phyloP scores from a whole-genome alignment of 2,888 invertebrate genomes.

The Andrena fulva region DNA sequence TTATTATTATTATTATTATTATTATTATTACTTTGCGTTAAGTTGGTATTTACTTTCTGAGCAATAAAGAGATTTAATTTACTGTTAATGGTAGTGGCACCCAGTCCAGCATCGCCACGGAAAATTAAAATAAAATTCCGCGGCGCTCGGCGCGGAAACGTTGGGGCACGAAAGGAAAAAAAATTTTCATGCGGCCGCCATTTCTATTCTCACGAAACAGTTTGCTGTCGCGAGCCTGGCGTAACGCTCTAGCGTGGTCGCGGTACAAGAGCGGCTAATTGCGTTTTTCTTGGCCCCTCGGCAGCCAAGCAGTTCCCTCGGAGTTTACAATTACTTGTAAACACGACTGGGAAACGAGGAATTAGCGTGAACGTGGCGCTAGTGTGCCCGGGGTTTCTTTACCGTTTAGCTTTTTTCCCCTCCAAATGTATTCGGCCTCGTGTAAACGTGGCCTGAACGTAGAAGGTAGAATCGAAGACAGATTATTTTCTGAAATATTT shows the following conservation, averaged over 20 bases:
- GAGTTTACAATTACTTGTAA: slow-evolving; percentile 44
- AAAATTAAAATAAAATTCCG: not conserved
- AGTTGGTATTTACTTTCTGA: not conserved
- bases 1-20: too few species aligned
- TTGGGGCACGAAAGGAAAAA: slow-evolving; percentile 20
- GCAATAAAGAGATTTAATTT: not conserved
- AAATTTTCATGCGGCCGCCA: slow-evolving; percentile 4
- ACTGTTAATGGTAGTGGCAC: not conserved
- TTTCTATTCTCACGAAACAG: slow-evolving; percentile 40
- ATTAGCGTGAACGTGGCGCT: slow-evolving; percentile 24
- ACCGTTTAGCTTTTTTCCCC: not conserved
- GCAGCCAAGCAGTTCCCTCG: slow-evolving; percentile 34
- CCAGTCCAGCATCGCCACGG: not conserved
- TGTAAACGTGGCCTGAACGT: not conserved
- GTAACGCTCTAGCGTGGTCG: slow-evolving; percentile 20
- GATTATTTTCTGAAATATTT: too few species aligned
- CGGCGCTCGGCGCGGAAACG: not conserved
- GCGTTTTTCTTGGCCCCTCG: slow-evolving; percentile 42
- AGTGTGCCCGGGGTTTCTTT: not conserved
- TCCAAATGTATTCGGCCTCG: not conserved
- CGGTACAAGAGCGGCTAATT: slow-evolving; percentile 46
- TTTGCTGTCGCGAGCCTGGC: slow-evolving; percentile 38
- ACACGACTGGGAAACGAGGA: slow-evolving; percentile 27
- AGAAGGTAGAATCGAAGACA: too few species aligned
- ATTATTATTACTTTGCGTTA: not conserved